Conservation (phyloP, 2,888 invertebrate species). For the Caenorhabditis virilis region DNA sequence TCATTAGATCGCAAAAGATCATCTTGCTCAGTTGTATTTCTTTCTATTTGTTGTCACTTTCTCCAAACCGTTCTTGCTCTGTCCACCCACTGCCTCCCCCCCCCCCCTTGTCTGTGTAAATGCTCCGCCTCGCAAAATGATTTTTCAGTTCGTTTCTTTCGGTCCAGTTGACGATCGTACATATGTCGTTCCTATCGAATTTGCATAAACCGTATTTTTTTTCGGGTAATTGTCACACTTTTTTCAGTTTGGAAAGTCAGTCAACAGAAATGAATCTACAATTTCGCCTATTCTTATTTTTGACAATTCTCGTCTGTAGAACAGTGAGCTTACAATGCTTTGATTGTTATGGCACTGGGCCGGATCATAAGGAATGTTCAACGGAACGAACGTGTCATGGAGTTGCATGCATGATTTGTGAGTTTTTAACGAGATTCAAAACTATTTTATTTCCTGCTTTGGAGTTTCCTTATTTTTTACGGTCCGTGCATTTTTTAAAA, state of each 20-base stretch:
- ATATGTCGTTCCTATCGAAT: neutral
- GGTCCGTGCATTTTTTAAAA: neutral
- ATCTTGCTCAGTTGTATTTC: too few relatives aligned
- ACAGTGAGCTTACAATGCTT: conserved; percentile 45
- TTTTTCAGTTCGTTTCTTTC: too few relatives aligned
- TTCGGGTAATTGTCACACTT: neutral
- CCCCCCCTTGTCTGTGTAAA: too few relatives aligned
- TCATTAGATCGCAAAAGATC: too few relatives aligned
- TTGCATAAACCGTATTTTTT: neutral
- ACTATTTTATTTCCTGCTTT: too few relatives aligned
- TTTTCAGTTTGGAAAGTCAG: neutral
- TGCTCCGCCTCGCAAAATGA: too few relatives aligned
- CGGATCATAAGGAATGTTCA: conserved; percentile 53
- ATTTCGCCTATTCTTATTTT: conserved; percentile 1
- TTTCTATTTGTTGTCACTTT: too few relatives aligned
- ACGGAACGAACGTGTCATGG: conserved; percentile 54
- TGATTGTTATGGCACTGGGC: conserved; percentile 60
- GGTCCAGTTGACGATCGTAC: too few relatives aligned
- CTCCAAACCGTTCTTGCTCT: too few relatives aligned
- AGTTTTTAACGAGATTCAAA: too few relatives aligned
- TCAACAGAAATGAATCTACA: neutral
- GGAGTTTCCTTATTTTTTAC: too few relatives aligned
- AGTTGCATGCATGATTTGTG: conserved; percentile 61
- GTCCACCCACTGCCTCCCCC: too few relatives aligned
- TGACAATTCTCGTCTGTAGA: neutral